Evolutionary conservation across 2,113 vertebrate genomes (phyloP).

Genomic region (Alethe castanea): DNA sequence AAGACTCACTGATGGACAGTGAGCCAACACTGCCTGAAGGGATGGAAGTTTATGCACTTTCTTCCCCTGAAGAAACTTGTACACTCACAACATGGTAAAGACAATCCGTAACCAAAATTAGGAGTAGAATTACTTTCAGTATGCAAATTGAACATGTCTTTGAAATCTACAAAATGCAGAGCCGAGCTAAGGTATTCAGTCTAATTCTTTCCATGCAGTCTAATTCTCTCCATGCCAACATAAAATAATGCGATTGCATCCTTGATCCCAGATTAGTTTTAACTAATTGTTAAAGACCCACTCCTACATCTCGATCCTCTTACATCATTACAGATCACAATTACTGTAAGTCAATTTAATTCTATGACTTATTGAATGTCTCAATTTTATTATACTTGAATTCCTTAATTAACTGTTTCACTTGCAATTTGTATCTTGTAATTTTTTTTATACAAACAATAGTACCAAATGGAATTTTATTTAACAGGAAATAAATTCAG

Average conservation of each 20-base stretch:
- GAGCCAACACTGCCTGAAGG: not conserved
- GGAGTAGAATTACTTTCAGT: not conserved
- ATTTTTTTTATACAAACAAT: not conserved
- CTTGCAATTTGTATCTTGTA: not conserved
- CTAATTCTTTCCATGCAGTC: not conserved
- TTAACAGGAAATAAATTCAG: not conserved
- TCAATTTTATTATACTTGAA: not conserved
- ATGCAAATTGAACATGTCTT: not conserved
- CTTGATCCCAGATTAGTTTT: not conserved
- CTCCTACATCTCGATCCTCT: not conserved
- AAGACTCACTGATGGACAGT: not conserved
- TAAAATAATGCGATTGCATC: not conserved
- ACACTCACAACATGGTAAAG: not conserved
- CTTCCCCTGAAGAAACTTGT: not conserved
- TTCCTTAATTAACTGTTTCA: not conserved
- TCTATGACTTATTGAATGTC: not conserved
- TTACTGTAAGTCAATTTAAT: not conserved
- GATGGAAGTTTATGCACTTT: not conserved
- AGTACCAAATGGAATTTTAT: not conserved
- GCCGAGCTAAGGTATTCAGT: not conserved
- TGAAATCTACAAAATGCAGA: not conserved
- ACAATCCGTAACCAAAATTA: not conserved
- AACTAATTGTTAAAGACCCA: not conserved
- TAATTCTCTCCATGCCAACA: not conserved
- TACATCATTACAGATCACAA: not conserved